Base-by-base conservation (phyloP, 2,113 vertebrate species). In the Thalassoma bifasciatum region DNA sequence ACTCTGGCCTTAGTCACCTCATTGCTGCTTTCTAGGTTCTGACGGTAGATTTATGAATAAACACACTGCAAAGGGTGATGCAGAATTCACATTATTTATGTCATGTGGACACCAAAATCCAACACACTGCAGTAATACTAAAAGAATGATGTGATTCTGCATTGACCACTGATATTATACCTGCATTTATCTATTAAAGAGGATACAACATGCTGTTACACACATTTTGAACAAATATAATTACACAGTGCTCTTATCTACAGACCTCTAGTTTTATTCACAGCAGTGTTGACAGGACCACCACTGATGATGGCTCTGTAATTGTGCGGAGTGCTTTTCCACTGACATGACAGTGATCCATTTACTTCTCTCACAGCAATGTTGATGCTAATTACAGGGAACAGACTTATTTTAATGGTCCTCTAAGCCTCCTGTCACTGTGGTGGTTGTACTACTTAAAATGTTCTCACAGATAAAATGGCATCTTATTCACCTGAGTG, bases 21-120 rank as follows among this genome's bases (percentile, higher is more conserved):
- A 26, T 38, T 61, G 19, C 64, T 83, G 81, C 82, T 88, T 84
- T 89, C 88, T 75, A 87, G 69, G 66, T n/a, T n/a, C n/a, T n/a
- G n/a, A 49, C 63, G 60, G 57, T 64, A 80, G 9, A 58, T 56
- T 83, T 81, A 64, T 53, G 24, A 78, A 72, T 62, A 50, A 70
- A 71, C 61, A 72, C 17, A 36, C 9, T 5, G 13, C 67, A 13
- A 19, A 19, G 19, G 30, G 24, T 2, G 24, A 51, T 9, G 30
- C 30, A 30, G 6, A 30, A 30, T 30, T 30, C 30, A 4, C 30
- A 30, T 30, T 8, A 16, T 40, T 46, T 13, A 60, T 51, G 42
- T 37, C 1, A 6, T 36, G 24, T 37, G 21, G 14, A 26, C 1
- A 4, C 30, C 30, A 40, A 10, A 50, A 2, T 21, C 17, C 12